Percentiles rank a stretch among this genome's conserved stretches.
These are phyloP conservation scores for Gyrodactylus bullatarudis DNA, from an alignment of 1,140 invertebrate genomes.

Conservation along the genomic window DNA sequence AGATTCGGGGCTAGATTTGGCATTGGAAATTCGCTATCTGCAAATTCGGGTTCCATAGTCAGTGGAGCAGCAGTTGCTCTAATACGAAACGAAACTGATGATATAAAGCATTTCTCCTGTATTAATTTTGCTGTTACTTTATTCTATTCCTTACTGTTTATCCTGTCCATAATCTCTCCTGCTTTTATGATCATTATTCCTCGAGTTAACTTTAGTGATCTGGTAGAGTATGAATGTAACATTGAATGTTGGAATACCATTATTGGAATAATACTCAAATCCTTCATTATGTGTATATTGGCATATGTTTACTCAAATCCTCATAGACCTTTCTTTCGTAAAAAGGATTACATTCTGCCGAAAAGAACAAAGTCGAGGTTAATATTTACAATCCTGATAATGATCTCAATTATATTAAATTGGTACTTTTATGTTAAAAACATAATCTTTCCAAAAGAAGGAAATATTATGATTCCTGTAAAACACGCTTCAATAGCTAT, in stretches of 20 bases:
- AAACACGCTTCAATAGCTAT: neutral
- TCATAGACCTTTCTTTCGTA: neutral
- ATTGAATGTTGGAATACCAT: neutral
- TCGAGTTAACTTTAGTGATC: neutral
- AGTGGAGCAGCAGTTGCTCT: neutral
- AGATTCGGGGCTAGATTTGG: neutral
- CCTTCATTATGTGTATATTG: neutral
- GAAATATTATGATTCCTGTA: neutral
- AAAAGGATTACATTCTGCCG: neutral
- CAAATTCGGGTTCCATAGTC: neutral
- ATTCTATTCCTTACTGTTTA: neutral
- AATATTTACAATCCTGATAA: neutral
- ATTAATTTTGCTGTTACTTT: neutral
- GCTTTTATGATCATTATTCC: neutral
- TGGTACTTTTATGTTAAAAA: neutral
- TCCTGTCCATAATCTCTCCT: neutral
- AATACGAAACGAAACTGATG: neutral
- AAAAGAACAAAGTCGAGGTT: neutral
- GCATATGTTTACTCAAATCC: neutral
- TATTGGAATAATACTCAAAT: neutral
- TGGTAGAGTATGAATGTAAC: no score
- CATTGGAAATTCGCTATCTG: neutral
- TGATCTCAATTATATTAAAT: neutral
- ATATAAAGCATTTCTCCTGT: neutral
- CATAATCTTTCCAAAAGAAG: no score